These are phyloP conservation scores for Agrypnia vestita DNA, from an alignment of 1,140 invertebrate species.

Conservation along the genomic window DNA sequence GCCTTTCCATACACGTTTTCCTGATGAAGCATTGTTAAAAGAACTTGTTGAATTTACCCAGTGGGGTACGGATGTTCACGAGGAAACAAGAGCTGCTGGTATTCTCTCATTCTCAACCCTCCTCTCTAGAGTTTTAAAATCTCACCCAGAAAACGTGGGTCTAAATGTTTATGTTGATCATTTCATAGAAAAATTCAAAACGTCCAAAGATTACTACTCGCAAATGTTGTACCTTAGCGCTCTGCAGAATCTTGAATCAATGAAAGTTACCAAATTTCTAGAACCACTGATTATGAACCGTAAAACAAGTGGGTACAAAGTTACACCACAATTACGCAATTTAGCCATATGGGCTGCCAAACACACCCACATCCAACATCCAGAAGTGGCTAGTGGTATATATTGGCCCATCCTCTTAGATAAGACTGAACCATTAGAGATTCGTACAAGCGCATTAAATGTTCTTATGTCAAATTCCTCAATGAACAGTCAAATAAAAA, in stretches of 20 bases:
- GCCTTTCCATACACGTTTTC: slow-evolving; percentile 64
- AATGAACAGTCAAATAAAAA: slow-evolving; percentile 64
- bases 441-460: slow-evolving; percentile 66
- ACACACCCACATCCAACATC: slow-evolving; percentile 59
- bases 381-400: slow-evolving; percentile 62
- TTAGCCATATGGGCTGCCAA: slow-evolving; percentile 64
- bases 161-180: slow-evolving; percentile 47
- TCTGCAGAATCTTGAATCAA: slow-evolving; percentile 61
- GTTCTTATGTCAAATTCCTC: slow-evolving; percentile 65
- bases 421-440: slow-evolving; percentile 61
- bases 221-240: slow-evolving; percentile 60
- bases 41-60: slow-evolving; percentile 65
- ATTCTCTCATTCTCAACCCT: slow-evolving; percentile 67
- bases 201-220: slow-evolving; percentile 48
- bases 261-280: slow-evolving; percentile 58
- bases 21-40: slow-evolving; percentile 63
- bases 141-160: slow-evolving; percentile 50
- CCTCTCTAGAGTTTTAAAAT: slow-evolving; percentile 64
- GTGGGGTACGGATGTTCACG: slow-evolving; percentile 51
- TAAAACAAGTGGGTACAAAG: slow-evolving; percentile 55
- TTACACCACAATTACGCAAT: slow-evolving; percentile 62
- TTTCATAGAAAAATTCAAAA: slow-evolving; percentile 60
- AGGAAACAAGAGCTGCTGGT: slow-evolving; percentile 63
- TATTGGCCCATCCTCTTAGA: slow-evolving; percentile 69
- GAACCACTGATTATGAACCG: slow-evolving; percentile 48